Conservation (phyloP, 2,888 invertebrate species). For the Erpobdella octoculata region DNA sequence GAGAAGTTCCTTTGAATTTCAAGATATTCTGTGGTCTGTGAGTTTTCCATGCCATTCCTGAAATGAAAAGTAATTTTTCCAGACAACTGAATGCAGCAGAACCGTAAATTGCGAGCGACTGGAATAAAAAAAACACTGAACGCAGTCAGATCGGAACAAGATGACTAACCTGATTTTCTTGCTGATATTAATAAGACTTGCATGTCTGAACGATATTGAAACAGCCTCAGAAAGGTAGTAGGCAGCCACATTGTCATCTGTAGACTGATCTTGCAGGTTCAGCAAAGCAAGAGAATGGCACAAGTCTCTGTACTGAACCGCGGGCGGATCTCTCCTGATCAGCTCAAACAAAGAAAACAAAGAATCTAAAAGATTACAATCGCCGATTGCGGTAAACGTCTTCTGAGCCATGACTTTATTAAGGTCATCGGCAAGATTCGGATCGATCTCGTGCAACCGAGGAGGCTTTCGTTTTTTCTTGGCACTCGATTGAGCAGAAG, state of each 20-base stretch:
- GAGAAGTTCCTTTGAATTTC: no score
- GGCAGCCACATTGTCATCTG: slow-evolving; percentile 37
- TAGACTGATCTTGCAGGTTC: not conserved
- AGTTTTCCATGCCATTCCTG: no score
- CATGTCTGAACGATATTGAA: slow-evolving; percentile 46
- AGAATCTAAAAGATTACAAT: not conserved
- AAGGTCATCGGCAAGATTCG: not conserved
- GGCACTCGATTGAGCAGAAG: not conserved
- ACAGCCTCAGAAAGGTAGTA: slow-evolving; percentile 45
- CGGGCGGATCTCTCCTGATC: slow-evolving; percentile 41
- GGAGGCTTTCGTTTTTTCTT: not conserved
- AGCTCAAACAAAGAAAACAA: slow-evolving; percentile 40
- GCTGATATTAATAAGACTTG: slow-evolving; percentile 39
- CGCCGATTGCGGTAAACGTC: not conserved
- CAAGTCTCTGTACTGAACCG: slow-evolving; percentile 40
- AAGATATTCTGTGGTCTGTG: no score
- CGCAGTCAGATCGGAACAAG: not conserved
- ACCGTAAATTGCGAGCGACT: no score
- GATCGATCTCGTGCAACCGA: not conserved
- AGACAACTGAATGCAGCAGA: no score
- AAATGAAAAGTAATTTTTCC: no score
- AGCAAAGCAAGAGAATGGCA: slow-evolving; percentile 42
- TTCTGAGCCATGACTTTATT: not conserved
- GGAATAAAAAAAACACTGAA: no score
- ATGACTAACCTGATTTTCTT: slow-evolving; percentile 37